Evolutionary conservation across 2,797 vertebrate species (phyloP).

Genomic region (Halcyon leucocephala): DNA sequence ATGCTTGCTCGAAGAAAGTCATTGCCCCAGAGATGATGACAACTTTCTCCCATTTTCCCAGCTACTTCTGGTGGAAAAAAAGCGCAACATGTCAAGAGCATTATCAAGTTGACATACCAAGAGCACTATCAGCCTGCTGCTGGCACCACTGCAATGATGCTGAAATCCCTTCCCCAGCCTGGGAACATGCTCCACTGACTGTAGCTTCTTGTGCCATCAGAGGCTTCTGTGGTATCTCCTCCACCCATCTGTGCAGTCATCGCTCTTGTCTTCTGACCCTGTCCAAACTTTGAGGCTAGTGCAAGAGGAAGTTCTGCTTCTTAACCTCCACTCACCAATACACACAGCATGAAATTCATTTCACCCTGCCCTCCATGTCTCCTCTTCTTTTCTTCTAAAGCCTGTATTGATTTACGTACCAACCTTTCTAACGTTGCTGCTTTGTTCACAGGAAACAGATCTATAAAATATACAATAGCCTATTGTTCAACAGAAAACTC

Average conservation of each 20-base stretch:
- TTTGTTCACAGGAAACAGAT: conserved; percentile 42
- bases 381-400: not conserved
- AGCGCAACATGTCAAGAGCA: not conserved
- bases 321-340: not conserved
- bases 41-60: not conserved
- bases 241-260: not conserved
- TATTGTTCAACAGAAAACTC: conserved; percentile 54
- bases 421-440: conserved; percentile 44
- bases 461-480: conserved; percentile 41
- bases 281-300: not conserved
- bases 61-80: not conserved
- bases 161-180: not conserved
- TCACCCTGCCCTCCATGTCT: not conserved
- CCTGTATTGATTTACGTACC: not conserved
- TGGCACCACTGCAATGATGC: rapidly evolving
- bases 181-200: rapidly evolving
- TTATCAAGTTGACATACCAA: not conserved
- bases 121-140: not conserved
- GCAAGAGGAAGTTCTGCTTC: not conserved
- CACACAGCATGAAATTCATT: not conserved
- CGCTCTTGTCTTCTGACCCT: not conserved
- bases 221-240: not conserved
- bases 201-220: not conserved
- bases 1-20: not conserved
- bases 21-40: not conserved